phyloP scores from a whole-genome alignment of 2,797 vertebrate genomes.

The Gallirallus australis region DNA sequence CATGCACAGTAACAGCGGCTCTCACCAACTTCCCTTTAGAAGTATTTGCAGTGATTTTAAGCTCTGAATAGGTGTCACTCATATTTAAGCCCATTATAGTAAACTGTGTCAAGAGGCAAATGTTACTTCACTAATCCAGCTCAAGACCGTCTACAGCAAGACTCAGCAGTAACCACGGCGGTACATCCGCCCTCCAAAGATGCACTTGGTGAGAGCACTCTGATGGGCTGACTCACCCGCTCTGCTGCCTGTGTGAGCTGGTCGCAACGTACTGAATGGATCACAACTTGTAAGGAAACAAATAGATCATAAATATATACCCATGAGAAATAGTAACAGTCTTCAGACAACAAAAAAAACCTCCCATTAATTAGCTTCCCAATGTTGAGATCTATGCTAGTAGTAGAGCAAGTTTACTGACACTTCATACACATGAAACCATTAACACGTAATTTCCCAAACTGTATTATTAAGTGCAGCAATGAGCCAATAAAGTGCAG shows the following conservation, averaged over 20 bases:
- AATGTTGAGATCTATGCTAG: fast-evolving
- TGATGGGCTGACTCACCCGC: not conserved
- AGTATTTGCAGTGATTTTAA: not conserved
- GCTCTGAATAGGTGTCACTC: not conserved
- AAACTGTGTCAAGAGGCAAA: not conserved
- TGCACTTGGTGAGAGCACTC: not conserved
- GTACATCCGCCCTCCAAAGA: not conserved
- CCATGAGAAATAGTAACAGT: not conserved
- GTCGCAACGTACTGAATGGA: not conserved
- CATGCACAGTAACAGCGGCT: not conserved
- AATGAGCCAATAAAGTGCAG: not conserved
- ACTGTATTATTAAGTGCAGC: not conserved
- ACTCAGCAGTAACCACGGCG: fast-evolving
- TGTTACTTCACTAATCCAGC: not conserved
- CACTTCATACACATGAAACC: not conserved
- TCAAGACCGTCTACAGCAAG: not conserved
- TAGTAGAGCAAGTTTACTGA: not conserved
- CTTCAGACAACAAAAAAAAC: not conserved
- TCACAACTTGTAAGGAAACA: not conserved
- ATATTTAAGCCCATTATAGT: not conserved
- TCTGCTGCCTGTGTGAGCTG: not conserved
- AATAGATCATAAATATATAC: not conserved
- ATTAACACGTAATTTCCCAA: not conserved
- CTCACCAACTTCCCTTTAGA: not conserved
- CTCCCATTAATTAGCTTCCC: not conserved